Base-by-base conservation (phyloP, 2,888 invertebrate genomes). In the Elgonia sp. region DNA sequence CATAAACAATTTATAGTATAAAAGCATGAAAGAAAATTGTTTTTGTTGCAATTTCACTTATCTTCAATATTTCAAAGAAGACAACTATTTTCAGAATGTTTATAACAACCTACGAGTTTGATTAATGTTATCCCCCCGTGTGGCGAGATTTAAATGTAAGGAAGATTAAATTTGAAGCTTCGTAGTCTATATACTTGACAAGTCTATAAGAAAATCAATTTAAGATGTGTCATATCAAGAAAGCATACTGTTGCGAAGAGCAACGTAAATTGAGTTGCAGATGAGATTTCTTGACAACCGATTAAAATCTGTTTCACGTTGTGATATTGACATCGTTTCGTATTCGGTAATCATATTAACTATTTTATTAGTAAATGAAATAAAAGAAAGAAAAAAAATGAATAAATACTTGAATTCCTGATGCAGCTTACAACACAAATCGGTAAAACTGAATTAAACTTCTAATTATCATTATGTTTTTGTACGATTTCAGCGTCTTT, bases 191-290 rank as follows among this genome's bases (percentile, higher is more conserved):
- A 72, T 55, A 72, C 60, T 70, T 60, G 60, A 60, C 80, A 80
- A 73, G 73, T 85, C 53, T 60, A 75, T 70, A 81, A 75, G 81
- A 81, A 81, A 86, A 86, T 86, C 81, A 81, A 86, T 86, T 86
- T 86, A 70, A 73, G 70, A 81, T 62, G 81, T 76, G 86, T 76
- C 81, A 86, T 86, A 86, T 70, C 86, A 86, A 81, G 72, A 62
- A 72, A 53, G 79, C 63, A 67, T 67, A 70, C 81, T 85, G 85
- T 81, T 76, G 75, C 81, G 53, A 69, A 10, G 40, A 81, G 75
- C 65, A 72, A 46, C 77, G 46, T 70, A 86, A 86, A 86, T 86
- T 81, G 86, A 80, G 81, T 86, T 76, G 70, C 76, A 75, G 86
- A 81, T 81, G 81, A 81, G 86, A 81, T 81, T 86, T 16, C 46